Conservation (phyloP, 1,140 invertebrate genomes). For the Heliothis virescens region DNA sequence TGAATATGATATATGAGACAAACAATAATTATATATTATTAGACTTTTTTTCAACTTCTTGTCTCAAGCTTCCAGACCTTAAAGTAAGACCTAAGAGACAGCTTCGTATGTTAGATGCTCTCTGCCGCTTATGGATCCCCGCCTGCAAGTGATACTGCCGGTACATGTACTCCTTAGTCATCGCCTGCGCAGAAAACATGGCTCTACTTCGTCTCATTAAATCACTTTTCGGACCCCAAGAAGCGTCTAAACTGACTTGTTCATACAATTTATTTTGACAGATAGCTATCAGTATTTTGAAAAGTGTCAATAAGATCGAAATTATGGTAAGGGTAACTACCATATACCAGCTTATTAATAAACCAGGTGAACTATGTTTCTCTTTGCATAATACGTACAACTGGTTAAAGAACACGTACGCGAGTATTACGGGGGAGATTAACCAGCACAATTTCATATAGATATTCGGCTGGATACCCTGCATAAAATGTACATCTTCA, state of each 20-base stretch:
- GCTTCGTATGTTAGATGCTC: constrained; percentile 61
- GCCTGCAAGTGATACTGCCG: constrained; percentile 79
- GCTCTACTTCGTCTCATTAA: constrained; percentile 73
- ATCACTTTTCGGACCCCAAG: constrained; percentile 72
- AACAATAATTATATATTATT: too few relatives aligned
- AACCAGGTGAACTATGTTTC: constrained; percentile 22
- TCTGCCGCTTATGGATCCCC: constrained; percentile 69
- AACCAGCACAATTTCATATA: constrained; percentile 70
- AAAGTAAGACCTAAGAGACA: neutral
- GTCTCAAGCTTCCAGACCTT: neutral
- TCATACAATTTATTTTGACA: constrained; percentile 56
- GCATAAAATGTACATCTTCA: constrained; percentile 81
- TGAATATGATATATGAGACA: neutral
- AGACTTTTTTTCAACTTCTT: neutral
- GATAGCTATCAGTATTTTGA: constrained; percentile 59
- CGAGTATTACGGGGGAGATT: constrained; percentile 56
- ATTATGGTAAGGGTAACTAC: constrained; percentile 34
- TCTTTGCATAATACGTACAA: constrained; percentile 49
- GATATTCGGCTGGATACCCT: constrained; percentile 70
- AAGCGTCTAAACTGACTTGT: constrained; percentile 58
- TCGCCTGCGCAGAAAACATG: constrained; percentile 80
- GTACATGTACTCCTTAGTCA: constrained; percentile 83
- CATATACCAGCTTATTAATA: constrained; percentile 44
- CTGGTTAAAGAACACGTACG: constrained; percentile 63
- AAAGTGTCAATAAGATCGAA: constrained; percentile 50